Conservation (phyloP, 2,113 vertebrate species). For the Saguinus imperator region DNA sequence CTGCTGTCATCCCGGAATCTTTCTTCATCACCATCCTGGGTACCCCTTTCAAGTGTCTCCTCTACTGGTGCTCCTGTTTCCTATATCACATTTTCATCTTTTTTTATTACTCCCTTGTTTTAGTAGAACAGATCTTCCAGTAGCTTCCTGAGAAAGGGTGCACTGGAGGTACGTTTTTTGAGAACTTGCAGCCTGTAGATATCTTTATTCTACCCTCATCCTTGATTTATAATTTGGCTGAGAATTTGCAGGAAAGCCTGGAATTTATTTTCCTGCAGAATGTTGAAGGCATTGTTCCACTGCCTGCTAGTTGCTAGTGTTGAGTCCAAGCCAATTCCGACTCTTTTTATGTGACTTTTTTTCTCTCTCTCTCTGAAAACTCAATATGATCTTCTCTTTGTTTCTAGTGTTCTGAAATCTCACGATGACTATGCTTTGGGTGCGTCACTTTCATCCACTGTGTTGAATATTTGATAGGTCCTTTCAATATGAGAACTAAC, state of each 20-base stretch:
- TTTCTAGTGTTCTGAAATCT: conserved; percentile 42
- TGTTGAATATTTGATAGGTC: background rate
- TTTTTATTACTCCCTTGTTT: background rate
- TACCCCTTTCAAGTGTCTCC: background rate
- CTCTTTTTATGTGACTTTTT: conserved; percentile 10
- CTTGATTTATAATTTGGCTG: conserved; percentile 24
- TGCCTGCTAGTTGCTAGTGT: background rate
- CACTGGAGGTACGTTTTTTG: conserved; percentile 28
- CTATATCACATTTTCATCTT: background rate
- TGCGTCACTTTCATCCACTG: background rate
- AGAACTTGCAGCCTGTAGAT: background rate
- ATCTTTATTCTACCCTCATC: background rate
- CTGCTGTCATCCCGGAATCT: background rate
- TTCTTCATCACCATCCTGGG: background rate
- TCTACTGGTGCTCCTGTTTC: background rate
- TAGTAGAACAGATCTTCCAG: background rate
- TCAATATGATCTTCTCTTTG: conserved; percentile 17
- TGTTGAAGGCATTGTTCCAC: background rate
- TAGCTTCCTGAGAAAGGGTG: conserved; percentile 55
- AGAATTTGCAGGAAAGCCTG: background rate
- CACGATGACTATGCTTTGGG: conserved; percentile 18
- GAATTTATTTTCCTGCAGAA: conserved; percentile 48
- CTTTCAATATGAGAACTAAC: background rate
- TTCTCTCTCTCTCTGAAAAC: conserved; percentile 32
- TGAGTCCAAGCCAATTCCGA: background rate